A percentile compares a stretch with the other conserved stretches of the same genome.
Conservation (phyloP, 64 coral and sea anemone genomes). For the Platygyra sinensis region DNA sequence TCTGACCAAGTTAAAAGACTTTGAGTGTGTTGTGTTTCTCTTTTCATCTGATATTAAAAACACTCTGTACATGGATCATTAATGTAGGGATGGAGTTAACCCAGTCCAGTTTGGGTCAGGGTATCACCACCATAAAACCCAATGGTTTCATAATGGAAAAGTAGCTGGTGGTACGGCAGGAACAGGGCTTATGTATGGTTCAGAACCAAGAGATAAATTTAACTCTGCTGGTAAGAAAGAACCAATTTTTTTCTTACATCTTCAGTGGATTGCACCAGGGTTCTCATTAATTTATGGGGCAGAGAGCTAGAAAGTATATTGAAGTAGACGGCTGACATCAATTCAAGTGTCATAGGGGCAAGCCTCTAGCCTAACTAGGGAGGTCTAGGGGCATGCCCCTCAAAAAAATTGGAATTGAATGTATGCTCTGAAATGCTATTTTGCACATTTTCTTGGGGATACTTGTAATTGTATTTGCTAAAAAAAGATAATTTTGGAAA, state of each 20-base stretch:
- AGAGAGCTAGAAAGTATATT: too few relatives aligned
- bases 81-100: conserved; percentile 4
- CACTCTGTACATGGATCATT: background rate
- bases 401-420: too few relatives aligned
- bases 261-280: background rate
- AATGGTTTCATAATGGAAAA: conserved; percentile 78
- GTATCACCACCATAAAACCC: conserved; percentile 82
- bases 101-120: conserved; percentile 22
- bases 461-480: too few relatives aligned
- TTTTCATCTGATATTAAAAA: background rate
- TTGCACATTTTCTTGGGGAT: too few relatives aligned
- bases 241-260: background rate
- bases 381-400: too few relatives aligned
- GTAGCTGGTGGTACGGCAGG: conserved; percentile 51
- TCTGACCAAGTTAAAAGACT: too few relatives aligned
- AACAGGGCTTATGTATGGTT: conserved; percentile 63
- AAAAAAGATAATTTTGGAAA: too few relatives aligned
- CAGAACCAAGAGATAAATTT: conserved; percentile 20
- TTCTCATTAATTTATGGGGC: too few relatives aligned
- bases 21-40: background rate
- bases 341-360: too few relatives aligned
- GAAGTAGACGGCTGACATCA: too few relatives aligned
- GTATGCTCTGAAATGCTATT: too few relatives aligned
- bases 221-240: conserved; percentile 66
- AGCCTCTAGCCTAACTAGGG: too few relatives aligned